Base-by-base conservation (phyloP, 2,888 invertebrate genomes). In the Pheosia tremula region DNA sequence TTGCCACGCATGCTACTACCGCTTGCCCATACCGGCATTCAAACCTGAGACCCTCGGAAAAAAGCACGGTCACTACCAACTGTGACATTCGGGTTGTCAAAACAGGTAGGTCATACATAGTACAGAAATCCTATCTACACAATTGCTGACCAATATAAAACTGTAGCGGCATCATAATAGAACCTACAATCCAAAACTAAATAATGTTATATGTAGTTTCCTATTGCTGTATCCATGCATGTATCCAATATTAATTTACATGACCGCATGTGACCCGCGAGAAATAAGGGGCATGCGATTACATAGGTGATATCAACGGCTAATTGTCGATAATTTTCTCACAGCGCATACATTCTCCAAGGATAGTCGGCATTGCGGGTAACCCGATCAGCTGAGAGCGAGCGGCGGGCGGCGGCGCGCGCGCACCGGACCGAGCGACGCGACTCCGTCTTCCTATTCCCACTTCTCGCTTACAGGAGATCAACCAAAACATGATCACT, bases 381-480 rank as follows among this genome's bases (percentile, higher is more conserved):
- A 92, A 93, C 81, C 69, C 78, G 83, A 93, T 85, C 87, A 80
- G 81, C 90, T 93, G 92, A 90, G 93, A 93, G 89, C 80, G 93
- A 93, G 88, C 80, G 82, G 24, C 24, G 24, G 24, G 24, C 24
- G 24, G 24, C 24, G 24, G 81, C 86, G 85, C 86, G 75, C 77
- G 87, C 84, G 86, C 89, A 89, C 69, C 84, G 79, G 79, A 85
- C 75, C 90, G 75, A 69, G 61, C 64, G 86, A 83, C 87, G 82
- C 64, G 86, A 83, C 87, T 82, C 85, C 78, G 84, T 82, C 86
- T 87, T 87, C 87, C 85, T 87, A 90, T 91, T 91, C 90, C 91
- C 91, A 86, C 87, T 88, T 90, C 89, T 91, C 90, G 82, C 74
- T 83, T 92, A 91, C 91, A 81, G 72, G 80, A 86, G 85, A 85